Conservation (phyloP, 2,113 vertebrate genomes). For the Aldabrachelys gigantea region DNA sequence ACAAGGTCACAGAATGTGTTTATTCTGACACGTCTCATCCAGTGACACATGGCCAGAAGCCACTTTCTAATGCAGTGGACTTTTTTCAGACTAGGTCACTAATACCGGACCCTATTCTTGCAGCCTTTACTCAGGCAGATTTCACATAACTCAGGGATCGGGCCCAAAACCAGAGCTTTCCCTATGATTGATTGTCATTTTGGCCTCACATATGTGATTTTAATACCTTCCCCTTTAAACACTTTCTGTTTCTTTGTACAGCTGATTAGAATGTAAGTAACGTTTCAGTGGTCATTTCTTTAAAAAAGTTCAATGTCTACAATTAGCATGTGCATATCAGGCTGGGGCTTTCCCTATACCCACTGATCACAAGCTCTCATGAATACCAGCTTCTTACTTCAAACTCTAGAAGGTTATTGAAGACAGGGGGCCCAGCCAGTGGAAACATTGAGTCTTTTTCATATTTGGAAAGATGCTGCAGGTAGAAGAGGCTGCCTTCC, state of each 20-base stretch:
- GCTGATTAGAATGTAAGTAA: slow-evolving; percentile 44
- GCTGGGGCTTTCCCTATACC: neutral
- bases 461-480: neutral
- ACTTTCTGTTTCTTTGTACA: neutral
- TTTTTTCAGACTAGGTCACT: neutral
- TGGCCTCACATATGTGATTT: slow-evolving; percentile 27
- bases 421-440: neutral
- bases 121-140: neutral
- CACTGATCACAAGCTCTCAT: neutral
- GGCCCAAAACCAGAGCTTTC: neutral
- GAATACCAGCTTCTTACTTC: neutral
- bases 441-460: neutral
- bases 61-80: rapidly evolving
- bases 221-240: neutral
- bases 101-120: rapidly evolving
- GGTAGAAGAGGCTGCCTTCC: neutral
- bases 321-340: neutral
- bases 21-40: rapidly evolving
- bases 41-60: neutral
- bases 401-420: slow-evolving; percentile 13
- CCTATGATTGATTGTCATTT: neutral
- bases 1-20: rapidly evolving
- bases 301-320: neutral
- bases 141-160: neutral
- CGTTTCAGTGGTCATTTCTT: neutral